Evolutionary conservation across 2,797 vertebrate genomes (phyloP).

Genomic region (Podarcis siculus): DNA sequence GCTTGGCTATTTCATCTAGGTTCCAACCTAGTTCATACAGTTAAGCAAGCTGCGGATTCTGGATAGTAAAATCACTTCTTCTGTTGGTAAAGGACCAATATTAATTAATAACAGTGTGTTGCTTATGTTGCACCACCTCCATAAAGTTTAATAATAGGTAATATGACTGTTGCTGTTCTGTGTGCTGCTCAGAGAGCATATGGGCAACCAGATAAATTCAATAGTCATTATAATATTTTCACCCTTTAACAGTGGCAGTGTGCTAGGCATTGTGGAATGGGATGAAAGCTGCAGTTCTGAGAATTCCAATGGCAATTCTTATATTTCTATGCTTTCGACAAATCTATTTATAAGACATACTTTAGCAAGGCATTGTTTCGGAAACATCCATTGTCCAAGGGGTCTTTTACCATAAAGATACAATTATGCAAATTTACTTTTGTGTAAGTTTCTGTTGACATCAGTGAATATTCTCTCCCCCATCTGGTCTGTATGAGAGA

Average conservation of each 20-base stretch:
- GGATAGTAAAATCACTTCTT: neutral
- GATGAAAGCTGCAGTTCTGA: no score
- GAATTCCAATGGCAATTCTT: neutral
- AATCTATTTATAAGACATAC: neutral
- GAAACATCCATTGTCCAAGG: no score
- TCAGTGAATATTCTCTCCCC: neutral
- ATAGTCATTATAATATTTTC: neutral
- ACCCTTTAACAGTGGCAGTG: neutral
- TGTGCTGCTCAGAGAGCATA: no score
- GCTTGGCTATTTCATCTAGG: neutral
- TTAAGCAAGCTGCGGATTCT: conserved; percentile 1
- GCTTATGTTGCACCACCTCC: neutral
- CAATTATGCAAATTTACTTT: neutral
- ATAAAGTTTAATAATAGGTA: neutral
- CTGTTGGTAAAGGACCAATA: neutral
- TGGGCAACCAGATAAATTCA: neutral
- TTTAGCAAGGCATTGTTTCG: neutral
- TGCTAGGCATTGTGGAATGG: neutral
- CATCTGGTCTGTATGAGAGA: neutral
- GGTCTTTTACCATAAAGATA: neutral
- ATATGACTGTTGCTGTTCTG: neutral
- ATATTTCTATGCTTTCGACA: neutral
- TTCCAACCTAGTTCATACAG: neutral
- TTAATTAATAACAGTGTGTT: neutral
- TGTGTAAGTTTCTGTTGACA: neutral